Conservation (phyloP, 2,797 vertebrate species). For the Pseudomugil gertrudae region DNA sequence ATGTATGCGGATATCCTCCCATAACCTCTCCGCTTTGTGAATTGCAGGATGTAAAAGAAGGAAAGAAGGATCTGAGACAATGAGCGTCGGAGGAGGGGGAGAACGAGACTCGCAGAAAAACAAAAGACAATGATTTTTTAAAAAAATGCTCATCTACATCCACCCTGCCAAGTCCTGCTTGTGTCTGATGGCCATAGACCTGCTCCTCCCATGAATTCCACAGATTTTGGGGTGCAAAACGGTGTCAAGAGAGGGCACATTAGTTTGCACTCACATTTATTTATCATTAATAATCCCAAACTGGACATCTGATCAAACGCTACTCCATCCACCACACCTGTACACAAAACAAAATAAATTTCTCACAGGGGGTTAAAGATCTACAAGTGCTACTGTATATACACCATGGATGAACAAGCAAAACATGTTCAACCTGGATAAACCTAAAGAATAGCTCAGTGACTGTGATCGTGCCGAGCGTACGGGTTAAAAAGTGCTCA, state of each 20-base stretch:
- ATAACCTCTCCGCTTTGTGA: constrained; percentile 50
- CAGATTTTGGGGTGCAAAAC: constrained; percentile 52
- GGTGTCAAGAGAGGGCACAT: constrained; percentile 14
- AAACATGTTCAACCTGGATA: too few species aligned
- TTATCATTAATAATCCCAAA: not conserved
- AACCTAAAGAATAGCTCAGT: too few species aligned
- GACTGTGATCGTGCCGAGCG: too few species aligned
- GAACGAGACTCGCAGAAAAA: constrained; percentile 19
- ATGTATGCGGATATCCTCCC: constrained; percentile 44
- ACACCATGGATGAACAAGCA: too few species aligned
- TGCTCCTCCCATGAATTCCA: constrained; percentile 68
- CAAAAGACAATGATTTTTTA: constrained; percentile 36
- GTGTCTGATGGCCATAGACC: constrained; percentile 49
- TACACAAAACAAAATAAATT: too few species aligned
- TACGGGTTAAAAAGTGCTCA: too few species aligned
- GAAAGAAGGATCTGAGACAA: constrained; percentile 44
- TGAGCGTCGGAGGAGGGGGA: constrained; percentile 25
- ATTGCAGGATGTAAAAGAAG: constrained; percentile 54
- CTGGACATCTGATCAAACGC: too few species aligned
- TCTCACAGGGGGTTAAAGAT: too few species aligned
- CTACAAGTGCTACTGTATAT: too few species aligned
- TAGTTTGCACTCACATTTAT: not conserved
- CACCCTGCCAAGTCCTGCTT: constrained; percentile 53
- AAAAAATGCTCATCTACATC: constrained; percentile 40
- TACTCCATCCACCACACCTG: too few species aligned